Conservation (phyloP, 2,113 vertebrate genomes). For the Scophthalmus maximus region DNA sequence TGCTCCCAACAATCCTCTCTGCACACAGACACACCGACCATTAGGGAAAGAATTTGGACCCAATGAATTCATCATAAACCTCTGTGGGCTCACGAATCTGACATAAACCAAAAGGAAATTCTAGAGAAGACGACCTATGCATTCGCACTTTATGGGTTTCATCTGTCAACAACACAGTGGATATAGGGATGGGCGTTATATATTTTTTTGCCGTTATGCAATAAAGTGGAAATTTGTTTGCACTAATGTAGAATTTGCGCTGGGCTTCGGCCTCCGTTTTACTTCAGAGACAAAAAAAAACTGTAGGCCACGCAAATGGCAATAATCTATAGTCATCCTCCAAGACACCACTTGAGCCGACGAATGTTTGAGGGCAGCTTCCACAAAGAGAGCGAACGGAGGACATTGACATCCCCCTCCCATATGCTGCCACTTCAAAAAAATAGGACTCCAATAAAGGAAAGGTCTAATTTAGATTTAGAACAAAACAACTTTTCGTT, state of each 20-base stretch:
- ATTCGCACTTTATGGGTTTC: constrained; percentile 86
- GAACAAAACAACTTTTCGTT: constrained; percentile 26
- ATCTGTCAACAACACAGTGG: constrained; percentile 74
- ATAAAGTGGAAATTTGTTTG: constrained; percentile 78
- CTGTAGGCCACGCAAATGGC: constrained; percentile 70
- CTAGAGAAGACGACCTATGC: constrained; percentile 75
- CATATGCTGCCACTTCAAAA: constrained; percentile 43
- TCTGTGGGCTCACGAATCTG: constrained; percentile 56
- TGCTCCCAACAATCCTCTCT: constrained; percentile 47
- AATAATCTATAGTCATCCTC: constrained; percentile 51
- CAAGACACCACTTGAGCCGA: constrained; percentile 51
- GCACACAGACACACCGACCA: background rate
- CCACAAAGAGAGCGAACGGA: constrained; percentile 45
- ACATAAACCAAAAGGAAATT: constrained; percentile 37
- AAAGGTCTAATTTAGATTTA: constrained; percentile 23
- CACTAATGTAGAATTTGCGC: constrained; percentile 72
- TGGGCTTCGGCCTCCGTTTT: constrained; percentile 58
- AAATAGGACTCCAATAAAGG: constrained; percentile 43
- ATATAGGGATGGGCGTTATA: constrained; percentile 42
- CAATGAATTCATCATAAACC: constrained; percentile 15
- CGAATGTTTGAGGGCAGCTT: constrained; percentile 59
- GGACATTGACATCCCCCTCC: constrained; percentile 45
- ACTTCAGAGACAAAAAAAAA: constrained; percentile 72
- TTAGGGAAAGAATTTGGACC: constrained; percentile 12
- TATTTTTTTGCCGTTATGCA: constrained; percentile 84